Base-by-base conservation (phyloP, 1,140 invertebrate genomes). In the Papilio aristodemus region DNA sequence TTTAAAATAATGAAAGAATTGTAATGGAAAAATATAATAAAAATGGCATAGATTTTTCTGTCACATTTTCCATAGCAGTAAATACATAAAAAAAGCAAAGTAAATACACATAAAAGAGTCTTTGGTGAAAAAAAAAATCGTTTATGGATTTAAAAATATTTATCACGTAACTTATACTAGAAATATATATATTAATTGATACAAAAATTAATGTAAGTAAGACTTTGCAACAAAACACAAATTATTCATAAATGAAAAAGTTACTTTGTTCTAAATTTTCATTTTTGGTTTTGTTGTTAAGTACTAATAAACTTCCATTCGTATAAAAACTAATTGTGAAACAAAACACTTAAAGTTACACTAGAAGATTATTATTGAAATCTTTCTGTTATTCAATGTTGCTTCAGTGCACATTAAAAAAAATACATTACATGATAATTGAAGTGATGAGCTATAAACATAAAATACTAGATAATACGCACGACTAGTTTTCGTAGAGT, bases 241-340 rank as follows among this genome's bases (percentile, higher is more conserved):
- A 75, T 78, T 73, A 67, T 67, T 74, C 72, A 80, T 68, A 77
- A 79, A 81, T 76, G 77, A 78, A 82, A 81, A 71, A 76, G 27
- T 76, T 85, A 84, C 78, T 84, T 89, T 84, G 79, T 86, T 87
- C 81, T 82, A 81, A 81, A 79, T 80, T 84, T 80, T 77, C 67
- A 76, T 83, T 83, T 89, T 89, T 87, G 84, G 85, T 86, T 76
- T 76, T 80, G 80, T 80, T 75, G 75, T 87, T 89, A 90, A 90
- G 88, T 90, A 89, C 86, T 89, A 90, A 84, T 81, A 77, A 83
- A 83, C 77, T 75, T 75, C 70, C 72, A 78, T 76, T 58, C 69
- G 74, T 77, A 75, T 76, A 80, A n/a, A 76, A 75, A 76, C 84
- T 89, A 86, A 79, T 83, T 83, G 79, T 84, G 79, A 87, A 87